Percentiles rank a stretch among this genome's conserved stretches.
These are phyloP conservation scores for Sarcophaga rosellei DNA, from an alignment of 2,888 invertebrate species.

Conservation along the genomic window DNA sequence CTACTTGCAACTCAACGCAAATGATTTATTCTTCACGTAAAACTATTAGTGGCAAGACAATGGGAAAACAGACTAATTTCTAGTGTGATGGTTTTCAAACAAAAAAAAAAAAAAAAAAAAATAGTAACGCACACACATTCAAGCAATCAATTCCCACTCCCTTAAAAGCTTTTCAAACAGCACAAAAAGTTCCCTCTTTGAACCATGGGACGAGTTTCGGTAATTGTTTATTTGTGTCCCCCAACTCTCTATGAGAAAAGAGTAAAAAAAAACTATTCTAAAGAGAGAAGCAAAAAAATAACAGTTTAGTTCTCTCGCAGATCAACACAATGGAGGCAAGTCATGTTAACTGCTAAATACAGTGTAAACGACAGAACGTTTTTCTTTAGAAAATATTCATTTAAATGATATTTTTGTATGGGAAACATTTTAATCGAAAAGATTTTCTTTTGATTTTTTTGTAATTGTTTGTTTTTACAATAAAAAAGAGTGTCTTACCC, in stretches of 20 bases:
- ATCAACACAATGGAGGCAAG: neutral
- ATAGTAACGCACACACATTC: neutral
- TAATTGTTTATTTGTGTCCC: conserved; percentile 52
- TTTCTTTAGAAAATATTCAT: neutral
- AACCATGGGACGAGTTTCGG: conserved; percentile 51
- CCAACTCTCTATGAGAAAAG: neutral
- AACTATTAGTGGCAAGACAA: conserved; percentile 53
- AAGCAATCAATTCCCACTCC: neutral
- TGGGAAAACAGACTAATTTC: conserved; percentile 39
- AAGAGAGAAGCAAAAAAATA: neutral
- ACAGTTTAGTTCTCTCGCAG: neutral
- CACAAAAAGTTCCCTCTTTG: conserved; percentile 21
- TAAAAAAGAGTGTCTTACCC: too few relatives aligned
- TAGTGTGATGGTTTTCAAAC: conserved; percentile 26
- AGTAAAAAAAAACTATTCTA: neutral
- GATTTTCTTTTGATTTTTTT: too few relatives aligned
- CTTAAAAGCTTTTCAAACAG: neutral
- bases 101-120: neutral
- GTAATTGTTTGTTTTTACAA: too few relatives aligned
- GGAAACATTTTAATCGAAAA: neutral
- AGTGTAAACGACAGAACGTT: neutral
- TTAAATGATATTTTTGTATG: neutral
- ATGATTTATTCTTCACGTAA: conserved; percentile 34
- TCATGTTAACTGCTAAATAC: neutral
- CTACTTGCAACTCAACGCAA: neutral